phyloP scores from a whole-genome alignment of 2,113 vertebrate species.

The Podarcis raffonei region DNA sequence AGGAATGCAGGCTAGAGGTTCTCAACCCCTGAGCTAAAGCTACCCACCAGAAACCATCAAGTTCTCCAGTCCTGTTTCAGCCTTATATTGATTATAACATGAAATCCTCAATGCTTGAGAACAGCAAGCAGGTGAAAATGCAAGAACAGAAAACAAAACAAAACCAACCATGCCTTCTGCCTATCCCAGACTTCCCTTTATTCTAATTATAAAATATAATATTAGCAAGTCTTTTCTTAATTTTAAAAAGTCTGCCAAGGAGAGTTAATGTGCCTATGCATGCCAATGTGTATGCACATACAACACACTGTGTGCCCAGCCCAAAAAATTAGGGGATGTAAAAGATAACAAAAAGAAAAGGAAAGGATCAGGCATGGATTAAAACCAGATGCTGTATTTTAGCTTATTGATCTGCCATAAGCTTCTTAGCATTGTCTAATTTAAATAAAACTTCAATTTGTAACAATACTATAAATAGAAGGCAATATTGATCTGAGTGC shows the following conservation, averaged over 20 bases:
- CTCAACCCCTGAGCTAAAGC: background rate
- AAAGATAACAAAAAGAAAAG: slow-evolving; percentile 46
- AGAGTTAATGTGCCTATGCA: background rate
- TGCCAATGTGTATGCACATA: background rate
- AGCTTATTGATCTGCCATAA: slow-evolving; percentile 69
- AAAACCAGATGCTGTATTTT: slow-evolving; percentile 77
- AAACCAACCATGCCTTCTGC: background rate
- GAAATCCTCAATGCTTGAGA: background rate
- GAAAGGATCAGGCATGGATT: slow-evolving; percentile 61
- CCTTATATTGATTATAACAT: background rate
- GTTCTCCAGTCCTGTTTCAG: background rate
- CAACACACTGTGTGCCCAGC: background rate
- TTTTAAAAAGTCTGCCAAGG: background rate
- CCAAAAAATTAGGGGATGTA: slow-evolving; percentile 21
- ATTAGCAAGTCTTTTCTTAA: background rate
- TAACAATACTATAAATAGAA: slow-evolving; percentile 82
- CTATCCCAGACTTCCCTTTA: background rate
- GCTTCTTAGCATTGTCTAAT: slow-evolving; percentile 73
- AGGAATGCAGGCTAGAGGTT: too few species aligned
- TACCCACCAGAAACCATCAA: background rate
- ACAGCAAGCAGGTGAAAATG: background rate
- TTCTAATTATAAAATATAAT: background rate
- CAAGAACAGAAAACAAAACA: slow-evolving; percentile 13
- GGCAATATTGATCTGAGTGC: slow-evolving; percentile 73
- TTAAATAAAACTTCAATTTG: slow-evolving; percentile 84